phyloP scores from a whole-genome alignment of 2,888 invertebrate genomes.

The Galeopsomyia nigrocyanea region DNA sequence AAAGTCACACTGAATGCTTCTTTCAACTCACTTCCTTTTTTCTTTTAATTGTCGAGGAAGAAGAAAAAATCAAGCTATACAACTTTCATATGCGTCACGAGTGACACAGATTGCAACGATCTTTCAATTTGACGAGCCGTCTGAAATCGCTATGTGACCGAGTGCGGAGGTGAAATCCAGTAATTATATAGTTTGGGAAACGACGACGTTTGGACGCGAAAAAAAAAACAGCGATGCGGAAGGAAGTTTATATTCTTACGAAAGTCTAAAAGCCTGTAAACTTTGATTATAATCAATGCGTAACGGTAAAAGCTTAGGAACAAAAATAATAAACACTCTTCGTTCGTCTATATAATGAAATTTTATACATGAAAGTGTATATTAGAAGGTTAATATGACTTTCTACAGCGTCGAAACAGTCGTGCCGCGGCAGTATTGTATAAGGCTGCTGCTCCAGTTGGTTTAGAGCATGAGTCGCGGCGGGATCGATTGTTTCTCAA shows the following conservation, averaged over 20 bases:
- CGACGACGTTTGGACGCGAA: background rate
- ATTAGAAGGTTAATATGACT: slow-evolving; percentile 3
- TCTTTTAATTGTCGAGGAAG: background rate
- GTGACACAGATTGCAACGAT: slow-evolving; percentile 14
- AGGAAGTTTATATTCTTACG: slow-evolving; percentile 12
- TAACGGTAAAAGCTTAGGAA: background rate
- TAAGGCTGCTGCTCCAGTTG: background rate
- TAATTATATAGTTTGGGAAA: background rate
- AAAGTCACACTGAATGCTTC: no score
- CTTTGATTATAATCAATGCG: slow-evolving; percentile 13
- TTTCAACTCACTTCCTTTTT: no score
- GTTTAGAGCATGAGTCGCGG: slow-evolving; percentile 1
- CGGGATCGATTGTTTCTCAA: slow-evolving; percentile 30
- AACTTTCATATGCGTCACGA: slow-evolving; percentile 21
- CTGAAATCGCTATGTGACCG: background rate
- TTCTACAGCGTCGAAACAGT: slow-evolving; percentile 11
- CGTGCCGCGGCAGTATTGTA: background rate
- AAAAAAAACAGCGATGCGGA: slow-evolving; percentile 16
- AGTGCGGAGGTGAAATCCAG: slow-evolving; percentile 10
- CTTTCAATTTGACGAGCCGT: background rate
- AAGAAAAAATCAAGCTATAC: background rate
- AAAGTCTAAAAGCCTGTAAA: slow-evolving; percentile 18
- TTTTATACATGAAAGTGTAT: slow-evolving; percentile 3
- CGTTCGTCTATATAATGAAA: background rate
- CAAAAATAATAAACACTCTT: background rate